Evolutionary conservation across 1,140 invertebrate genomes (phyloP).

Genomic region (Bombus impatiens): DNA sequence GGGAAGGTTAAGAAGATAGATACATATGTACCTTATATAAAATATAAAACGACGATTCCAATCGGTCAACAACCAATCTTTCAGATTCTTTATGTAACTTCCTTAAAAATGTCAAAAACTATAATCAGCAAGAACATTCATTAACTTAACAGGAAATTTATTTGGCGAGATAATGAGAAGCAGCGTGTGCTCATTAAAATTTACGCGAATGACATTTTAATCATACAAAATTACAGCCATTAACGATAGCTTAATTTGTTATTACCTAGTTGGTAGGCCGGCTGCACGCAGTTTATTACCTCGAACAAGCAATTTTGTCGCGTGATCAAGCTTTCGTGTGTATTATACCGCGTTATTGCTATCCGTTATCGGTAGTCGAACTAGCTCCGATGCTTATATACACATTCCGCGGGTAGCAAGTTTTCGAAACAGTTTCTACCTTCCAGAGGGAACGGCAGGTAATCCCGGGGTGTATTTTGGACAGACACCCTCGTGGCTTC

Average conservation of each 20-base stretch:
- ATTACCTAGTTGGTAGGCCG: background rate
- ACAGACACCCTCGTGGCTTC: slow-evolving; percentile 70
- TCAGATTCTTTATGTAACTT: too few relatives aligned
- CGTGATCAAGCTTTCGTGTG: slow-evolving; percentile 16
- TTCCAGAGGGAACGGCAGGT: slow-evolving; percentile 52
- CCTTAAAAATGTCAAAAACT: too few relatives aligned
- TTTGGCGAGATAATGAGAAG: background rate
- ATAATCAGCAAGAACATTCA: too few relatives aligned
- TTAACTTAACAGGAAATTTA: too few relatives aligned
- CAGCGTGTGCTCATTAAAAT: background rate
- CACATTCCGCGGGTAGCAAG: slow-evolving; percentile 45
- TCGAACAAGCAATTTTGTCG: slow-evolving; percentile 32
- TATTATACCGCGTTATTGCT: slow-evolving; percentile 22
- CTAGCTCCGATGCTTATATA: slow-evolving; percentile 12
- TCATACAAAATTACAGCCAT: slow-evolving; percentile 17
- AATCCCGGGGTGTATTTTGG: slow-evolving; percentile 69
- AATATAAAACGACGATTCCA: too few relatives aligned
- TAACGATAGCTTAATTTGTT: slow-evolving; percentile 20
- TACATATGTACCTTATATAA: too few relatives aligned
- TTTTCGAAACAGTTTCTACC: slow-evolving; percentile 63
- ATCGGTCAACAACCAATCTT: too few relatives aligned
- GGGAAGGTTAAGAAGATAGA: too few relatives aligned
- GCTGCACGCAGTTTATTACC: slow-evolving; percentile 5
- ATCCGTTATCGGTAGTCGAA: slow-evolving; percentile 26
- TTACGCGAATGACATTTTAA: background rate